Conservation (phyloP, 2,797 vertebrate genomes). For the Aeoliscus strigatus region DNA sequence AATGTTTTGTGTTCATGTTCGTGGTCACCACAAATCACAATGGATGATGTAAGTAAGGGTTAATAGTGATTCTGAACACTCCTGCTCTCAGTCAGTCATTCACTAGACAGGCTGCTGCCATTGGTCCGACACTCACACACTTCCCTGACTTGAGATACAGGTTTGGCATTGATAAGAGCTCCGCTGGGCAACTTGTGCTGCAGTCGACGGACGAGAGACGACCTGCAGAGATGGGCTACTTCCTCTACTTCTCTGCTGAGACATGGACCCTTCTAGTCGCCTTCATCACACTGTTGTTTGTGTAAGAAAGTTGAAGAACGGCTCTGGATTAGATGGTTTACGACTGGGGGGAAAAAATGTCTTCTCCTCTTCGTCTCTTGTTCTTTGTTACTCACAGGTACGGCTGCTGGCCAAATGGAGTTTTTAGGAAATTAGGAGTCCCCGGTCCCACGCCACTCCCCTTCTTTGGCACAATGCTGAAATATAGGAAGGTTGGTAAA, state of each 20-base stretch:
- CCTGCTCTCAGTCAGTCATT: conserved; percentile 13
- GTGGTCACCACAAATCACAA: too few species aligned
- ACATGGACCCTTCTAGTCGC: conserved; percentile 68
- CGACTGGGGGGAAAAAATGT: neutral
- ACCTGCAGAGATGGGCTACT: conserved; percentile 35
- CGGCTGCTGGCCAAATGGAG: conserved; percentile 39
- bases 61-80: too few species aligned
- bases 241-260: conserved; percentile 53
- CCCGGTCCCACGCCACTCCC: conserved; percentile 57
- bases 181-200: neutral
- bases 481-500: conserved; percentile 50
- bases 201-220: neutral
- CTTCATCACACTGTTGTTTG: conserved; percentile 48
- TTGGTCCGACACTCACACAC: conserved; percentile 38
- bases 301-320: conserved; percentile 40
- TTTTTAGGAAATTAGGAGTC: conserved; percentile 51
- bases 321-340: neutral
- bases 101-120: neutral
- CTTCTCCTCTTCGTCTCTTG: neutral
- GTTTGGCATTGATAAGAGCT: accelerated
- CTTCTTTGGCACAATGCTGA: conserved; percentile 55
- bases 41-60: too few species aligned
- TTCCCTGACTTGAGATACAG: neutral
- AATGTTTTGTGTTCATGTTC: too few species aligned
- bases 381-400: conserved; percentile 50